A percentile compares a stretch with the other conserved stretches of the same genome.
These are phyloP conservation scores for Ahaetulla prasina DNA, from an alignment of 2,113 vertebrate species.

Conservation along the genomic window DNA sequence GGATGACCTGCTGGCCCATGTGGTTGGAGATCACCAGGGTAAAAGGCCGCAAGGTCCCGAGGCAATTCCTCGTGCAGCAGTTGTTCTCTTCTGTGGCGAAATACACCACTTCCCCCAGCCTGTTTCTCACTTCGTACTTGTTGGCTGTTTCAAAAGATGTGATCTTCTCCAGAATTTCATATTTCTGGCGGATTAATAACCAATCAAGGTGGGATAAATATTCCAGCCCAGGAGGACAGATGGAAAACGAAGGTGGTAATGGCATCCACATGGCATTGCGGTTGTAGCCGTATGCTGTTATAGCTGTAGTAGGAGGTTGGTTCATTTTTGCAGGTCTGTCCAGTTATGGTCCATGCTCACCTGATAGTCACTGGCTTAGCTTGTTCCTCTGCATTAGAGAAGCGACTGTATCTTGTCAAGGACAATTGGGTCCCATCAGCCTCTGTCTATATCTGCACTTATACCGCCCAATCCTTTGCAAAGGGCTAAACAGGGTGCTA, in stretches of 20 bases:
- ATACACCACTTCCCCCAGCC: conserved; percentile 83
- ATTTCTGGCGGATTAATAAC: conserved; percentile 86
- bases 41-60: conserved; percentile 78
- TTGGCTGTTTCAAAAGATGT: conserved; percentile 85
- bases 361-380: neutral
- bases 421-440: neutral
- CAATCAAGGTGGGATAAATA: neutral
- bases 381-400: neutral
- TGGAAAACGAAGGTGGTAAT: neutral
- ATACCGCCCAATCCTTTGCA: too few relatives aligned
- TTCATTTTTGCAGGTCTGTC: neutral
- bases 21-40: conserved; percentile 79
- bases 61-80: conserved; percentile 79
- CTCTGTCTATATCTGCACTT: neutral
- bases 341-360: neutral
- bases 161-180: conserved; percentile 86
- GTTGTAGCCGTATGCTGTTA: too few relatives aligned
- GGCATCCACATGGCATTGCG: neutral
- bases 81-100: conserved; percentile 86
- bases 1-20: conserved; percentile 77
- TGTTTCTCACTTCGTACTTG: conserved; percentile 86
- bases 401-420: neutral
- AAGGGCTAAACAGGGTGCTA: neutral
- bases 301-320: neutral
- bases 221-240: neutral